Conservation (phyloP, 1,140 invertebrate genomes). For the Saccostrea echinata region DNA sequence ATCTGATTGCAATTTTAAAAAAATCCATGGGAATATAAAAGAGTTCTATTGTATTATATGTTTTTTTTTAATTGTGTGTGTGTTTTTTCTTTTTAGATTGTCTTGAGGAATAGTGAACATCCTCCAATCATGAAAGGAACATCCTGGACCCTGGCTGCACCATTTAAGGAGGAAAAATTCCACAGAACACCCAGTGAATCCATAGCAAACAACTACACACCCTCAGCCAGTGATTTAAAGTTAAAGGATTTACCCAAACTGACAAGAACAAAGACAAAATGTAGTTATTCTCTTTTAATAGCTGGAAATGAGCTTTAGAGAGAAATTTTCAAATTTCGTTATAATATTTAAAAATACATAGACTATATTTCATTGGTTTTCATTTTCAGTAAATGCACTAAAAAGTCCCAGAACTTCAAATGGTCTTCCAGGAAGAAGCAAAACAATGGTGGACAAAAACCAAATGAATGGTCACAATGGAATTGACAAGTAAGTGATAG, state of each 20-base stretch:
- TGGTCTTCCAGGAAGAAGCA: constrained; percentile 43
- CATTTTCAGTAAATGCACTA: constrained; percentile 44
- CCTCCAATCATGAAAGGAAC: constrained; percentile 80
- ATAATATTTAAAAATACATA: no score
- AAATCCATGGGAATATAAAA: not conserved
- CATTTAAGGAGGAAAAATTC: constrained; percentile 79
- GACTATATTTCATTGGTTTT: constrained; percentile 37
- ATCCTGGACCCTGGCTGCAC: constrained; percentile 80
- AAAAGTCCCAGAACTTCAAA: constrained; percentile 40
- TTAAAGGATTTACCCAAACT: constrained; percentile 81
- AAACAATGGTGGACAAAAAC: constrained; percentile 39
- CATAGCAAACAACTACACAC: constrained; percentile 84
- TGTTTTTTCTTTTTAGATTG: constrained; percentile 74
- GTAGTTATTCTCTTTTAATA: not conserved
- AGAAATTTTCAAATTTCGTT: no score
- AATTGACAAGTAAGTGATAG: constrained; percentile 25
- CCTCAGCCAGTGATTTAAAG: constrained; percentile 81
- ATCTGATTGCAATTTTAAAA: no score
- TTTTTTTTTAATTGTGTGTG: not conserved
- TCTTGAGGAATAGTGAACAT: constrained; percentile 78
- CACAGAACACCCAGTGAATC: constrained; percentile 84
- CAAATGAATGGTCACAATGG: constrained; percentile 29
- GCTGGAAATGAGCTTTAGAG: not conserved
- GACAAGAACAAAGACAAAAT: constrained; percentile 66
- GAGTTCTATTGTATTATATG: no score